These are phyloP conservation scores for Drosophila incognita DNA, from an alignment of 2,888 invertebrate species.

Conservation along the genomic window DNA sequence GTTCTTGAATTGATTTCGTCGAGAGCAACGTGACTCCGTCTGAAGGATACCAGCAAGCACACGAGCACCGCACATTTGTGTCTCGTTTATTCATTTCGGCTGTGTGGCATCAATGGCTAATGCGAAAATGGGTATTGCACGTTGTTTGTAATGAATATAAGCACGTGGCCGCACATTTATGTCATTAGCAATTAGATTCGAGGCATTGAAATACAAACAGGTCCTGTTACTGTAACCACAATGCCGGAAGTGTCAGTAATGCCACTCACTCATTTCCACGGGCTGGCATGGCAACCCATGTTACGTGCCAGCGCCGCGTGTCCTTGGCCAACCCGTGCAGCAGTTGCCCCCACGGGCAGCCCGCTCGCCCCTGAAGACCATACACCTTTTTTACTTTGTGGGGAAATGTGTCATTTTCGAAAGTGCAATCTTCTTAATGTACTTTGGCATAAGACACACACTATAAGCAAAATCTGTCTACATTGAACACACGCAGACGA, in stretches of 20 bases:
- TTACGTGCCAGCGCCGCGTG: slow-evolving; percentile 8
- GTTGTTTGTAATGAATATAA: slow-evolving; percentile 67
- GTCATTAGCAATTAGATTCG: slow-evolving; percentile 64
- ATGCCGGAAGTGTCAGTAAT: slow-evolving; percentile 34
- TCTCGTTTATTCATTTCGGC: slow-evolving; percentile 40
- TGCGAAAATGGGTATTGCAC: slow-evolving; percentile 66
- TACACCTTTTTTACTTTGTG: slow-evolving; percentile 52
- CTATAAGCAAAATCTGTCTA: slow-evolving; percentile 37
- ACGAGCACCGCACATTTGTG: neutral
- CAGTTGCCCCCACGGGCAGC: neutral
- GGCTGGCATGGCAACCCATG: neutral
- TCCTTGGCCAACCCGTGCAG: slow-evolving; percentile 11
- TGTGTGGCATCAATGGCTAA: slow-evolving; percentile 67
- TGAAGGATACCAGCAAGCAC: slow-evolving; percentile 6
- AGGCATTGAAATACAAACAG: slow-evolving; percentile 13
- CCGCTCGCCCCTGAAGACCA: slow-evolving; percentile 9
- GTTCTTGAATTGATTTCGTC: slow-evolving; percentile 69
- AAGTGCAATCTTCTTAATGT: slow-evolving; percentile 81
- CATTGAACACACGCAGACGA: slow-evolving; percentile 22
- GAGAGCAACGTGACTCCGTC: slow-evolving; percentile 65
- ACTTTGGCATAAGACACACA: slow-evolving; percentile 50
- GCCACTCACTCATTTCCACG: slow-evolving; percentile 4
- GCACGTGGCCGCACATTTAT: slow-evolving; percentile 63
- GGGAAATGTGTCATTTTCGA: slow-evolving; percentile 70
- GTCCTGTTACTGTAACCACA: neutral